Evolutionary conservation across 1,140 invertebrate species (phyloP).

Genomic region (Kradibia gibbosae): DNA sequence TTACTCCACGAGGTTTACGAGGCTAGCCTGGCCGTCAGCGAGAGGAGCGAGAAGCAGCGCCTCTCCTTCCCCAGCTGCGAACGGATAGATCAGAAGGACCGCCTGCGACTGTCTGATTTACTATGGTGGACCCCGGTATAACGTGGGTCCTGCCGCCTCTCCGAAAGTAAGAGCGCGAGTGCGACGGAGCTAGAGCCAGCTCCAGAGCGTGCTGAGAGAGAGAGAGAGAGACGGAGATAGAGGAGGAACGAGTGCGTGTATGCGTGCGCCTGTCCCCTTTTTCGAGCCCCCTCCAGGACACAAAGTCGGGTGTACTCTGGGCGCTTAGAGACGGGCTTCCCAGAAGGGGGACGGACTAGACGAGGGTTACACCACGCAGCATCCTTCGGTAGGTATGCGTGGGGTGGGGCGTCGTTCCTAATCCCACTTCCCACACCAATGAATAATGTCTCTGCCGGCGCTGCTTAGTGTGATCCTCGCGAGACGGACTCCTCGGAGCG

Average conservation of each 20-base stretch:
- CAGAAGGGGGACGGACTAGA: slow-evolving; percentile 62
- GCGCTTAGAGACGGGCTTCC: background rate
- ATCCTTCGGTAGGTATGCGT: slow-evolving; percentile 37
- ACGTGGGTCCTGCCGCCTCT: slow-evolving; percentile 54
- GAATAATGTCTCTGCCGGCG: slow-evolving; percentile 22
- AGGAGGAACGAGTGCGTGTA: background rate
- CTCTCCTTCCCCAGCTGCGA: slow-evolving; percentile 40
- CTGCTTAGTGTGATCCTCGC: slow-evolving; percentile 5
- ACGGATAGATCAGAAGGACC: slow-evolving; percentile 71
- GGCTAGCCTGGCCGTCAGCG: slow-evolving; percentile 51
- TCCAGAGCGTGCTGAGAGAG: background rate
- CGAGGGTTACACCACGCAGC: slow-evolving; percentile 56
- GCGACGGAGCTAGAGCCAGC: background rate
- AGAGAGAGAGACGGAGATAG: background rate
- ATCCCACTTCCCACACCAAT: slow-evolving; percentile 60
- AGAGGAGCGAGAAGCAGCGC: slow-evolving; percentile 42
- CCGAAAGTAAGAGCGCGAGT: background rate
- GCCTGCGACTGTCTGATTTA: slow-evolving; percentile 72
- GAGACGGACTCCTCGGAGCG: background rate
- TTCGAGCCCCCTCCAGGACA: background rate
- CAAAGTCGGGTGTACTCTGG: background rate
- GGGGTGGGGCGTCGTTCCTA: slow-evolving; percentile 66
- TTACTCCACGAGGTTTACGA: slow-evolving; percentile 67
- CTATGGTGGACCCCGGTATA: slow-evolving; percentile 60
- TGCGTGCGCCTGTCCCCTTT: slow-evolving; percentile 26